Percentiles rank a stretch among this genome's conserved stretches.
These are phyloP conservation scores for Hypomecis atomaria DNA, from an alignment of 2,888 invertebrate species.

Conservation along the genomic window DNA sequence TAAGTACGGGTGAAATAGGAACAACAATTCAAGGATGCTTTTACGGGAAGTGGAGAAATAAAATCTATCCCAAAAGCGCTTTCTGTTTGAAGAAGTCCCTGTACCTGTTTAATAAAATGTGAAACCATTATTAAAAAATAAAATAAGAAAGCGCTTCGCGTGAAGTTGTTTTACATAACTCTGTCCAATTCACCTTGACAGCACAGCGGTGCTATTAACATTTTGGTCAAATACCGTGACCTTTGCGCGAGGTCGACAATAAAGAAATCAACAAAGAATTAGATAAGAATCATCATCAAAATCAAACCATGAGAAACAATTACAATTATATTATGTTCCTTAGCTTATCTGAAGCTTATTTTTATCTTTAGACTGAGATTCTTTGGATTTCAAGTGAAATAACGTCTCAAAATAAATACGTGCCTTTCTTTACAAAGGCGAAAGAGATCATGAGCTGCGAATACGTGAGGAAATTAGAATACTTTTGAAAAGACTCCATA, in stretches of 20 bases:
- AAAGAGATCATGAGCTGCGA: constrained; percentile 13
- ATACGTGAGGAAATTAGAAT: constrained; percentile 23
- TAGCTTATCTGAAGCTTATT: background rate
- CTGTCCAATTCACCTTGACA: constrained; percentile 55
- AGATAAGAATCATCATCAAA: constrained; percentile 41
- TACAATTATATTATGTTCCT: background rate
- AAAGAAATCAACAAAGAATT: constrained; percentile 43
- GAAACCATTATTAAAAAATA: background rate
- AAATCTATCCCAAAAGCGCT: too few species aligned
- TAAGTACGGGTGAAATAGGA: background rate
- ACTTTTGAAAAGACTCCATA: background rate
- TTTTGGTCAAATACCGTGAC: constrained; percentile 62
- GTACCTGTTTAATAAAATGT: too few species aligned
- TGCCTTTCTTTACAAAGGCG: constrained; percentile 19
- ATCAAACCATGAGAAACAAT: constrained; percentile 22
- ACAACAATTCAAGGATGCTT: background rate
- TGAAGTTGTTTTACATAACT: constrained; percentile 23
- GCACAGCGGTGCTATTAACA: constrained; percentile 58
- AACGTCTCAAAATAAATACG: constrained; percentile 6
- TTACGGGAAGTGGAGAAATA: background rate
- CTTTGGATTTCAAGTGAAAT: constrained; percentile 10
- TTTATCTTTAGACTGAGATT: background rate
- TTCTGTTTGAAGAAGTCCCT: too few species aligned
- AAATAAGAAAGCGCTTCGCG: background rate
- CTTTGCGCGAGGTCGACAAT: constrained; percentile 52